Percentiles rank a stretch among this genome's conserved stretches.
Conservation (phyloP, 2,797 vertebrate species). For the Florisuga fusca region DNA sequence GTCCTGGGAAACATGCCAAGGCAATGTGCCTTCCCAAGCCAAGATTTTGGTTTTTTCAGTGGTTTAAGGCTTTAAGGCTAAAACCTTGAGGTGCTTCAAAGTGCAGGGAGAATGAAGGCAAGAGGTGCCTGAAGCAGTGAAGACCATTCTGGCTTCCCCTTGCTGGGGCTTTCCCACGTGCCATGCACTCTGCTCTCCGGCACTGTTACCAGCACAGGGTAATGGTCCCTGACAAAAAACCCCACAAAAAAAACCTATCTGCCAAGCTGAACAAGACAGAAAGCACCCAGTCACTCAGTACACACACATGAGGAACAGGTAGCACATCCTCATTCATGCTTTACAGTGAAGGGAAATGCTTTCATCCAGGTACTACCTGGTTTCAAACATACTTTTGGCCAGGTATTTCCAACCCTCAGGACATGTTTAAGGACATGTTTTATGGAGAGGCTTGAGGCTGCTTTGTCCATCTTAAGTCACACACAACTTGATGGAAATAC, state of each 20-base stretch:
- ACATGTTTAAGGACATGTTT: neutral
- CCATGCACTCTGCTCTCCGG: neutral
- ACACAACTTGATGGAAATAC: neutral
- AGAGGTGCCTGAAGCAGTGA: neutral
- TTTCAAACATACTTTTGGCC: neutral
- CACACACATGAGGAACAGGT: fast-evolving
- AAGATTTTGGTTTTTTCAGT: neutral
- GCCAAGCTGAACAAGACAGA: neutral
- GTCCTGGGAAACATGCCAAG: conserved; percentile 16
- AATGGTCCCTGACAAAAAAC: neutral
- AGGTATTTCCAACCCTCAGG: neutral
- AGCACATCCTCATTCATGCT: neutral
- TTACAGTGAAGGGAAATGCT: fast-evolving
- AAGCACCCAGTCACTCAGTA: neutral
- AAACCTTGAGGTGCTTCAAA: conserved; percentile 32
- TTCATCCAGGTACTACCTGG: neutral
- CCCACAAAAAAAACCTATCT: neutral
- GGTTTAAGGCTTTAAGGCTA: neutral
- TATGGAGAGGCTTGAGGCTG: neutral
- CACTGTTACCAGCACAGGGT: neutral
- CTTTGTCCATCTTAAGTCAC: neutral
- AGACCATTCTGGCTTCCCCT: neutral
- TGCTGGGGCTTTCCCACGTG: neutral
- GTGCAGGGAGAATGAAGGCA: neutral
- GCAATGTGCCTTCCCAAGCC: neutral